phyloP scores from a whole-genome alignment of 2,797 vertebrate genomes.

The Tamandua tetradactyla region DNA sequence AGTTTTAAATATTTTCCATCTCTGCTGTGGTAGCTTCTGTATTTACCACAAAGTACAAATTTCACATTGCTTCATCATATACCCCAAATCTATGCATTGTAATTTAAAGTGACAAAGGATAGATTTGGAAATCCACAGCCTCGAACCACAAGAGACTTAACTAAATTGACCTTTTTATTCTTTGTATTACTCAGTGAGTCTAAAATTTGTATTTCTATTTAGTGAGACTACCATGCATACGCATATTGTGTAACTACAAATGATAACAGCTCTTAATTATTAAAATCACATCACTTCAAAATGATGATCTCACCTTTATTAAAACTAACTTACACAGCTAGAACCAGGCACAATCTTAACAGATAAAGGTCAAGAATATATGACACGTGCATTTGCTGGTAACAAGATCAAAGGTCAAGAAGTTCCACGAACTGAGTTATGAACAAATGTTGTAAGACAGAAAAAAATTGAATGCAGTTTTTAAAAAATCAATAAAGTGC shows the following conservation, averaged over 20 bases:
- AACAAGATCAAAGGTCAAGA: conserved; percentile 11
- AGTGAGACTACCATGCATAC: not conserved
- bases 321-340: not conserved
- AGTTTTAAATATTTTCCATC: not conserved
- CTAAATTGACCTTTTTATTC: not conserved
- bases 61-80: not conserved
- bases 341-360: not conserved
- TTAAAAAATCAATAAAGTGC: not conserved
- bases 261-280: not conserved
- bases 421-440: conserved; percentile 27
- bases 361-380: not conserved
- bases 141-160: not conserved
- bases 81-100: not conserved
- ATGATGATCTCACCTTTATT: not conserved
- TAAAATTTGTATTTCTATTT: conserved; percentile 2
- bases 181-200: not conserved
- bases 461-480: not conserved
- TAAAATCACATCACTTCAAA: not conserved
- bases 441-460: not conserved
- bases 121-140: not conserved
- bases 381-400: not conserved
- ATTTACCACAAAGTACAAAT: not conserved
- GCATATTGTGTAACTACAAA: not conserved
- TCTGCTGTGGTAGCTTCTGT: not conserved
- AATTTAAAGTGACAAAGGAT: not conserved